A percentile compares a stretch with the other conserved stretches of the same genome.
Conservation (phyloP, 2,113 vertebrate species). For the Gopherus flavomarginatus region DNA sequence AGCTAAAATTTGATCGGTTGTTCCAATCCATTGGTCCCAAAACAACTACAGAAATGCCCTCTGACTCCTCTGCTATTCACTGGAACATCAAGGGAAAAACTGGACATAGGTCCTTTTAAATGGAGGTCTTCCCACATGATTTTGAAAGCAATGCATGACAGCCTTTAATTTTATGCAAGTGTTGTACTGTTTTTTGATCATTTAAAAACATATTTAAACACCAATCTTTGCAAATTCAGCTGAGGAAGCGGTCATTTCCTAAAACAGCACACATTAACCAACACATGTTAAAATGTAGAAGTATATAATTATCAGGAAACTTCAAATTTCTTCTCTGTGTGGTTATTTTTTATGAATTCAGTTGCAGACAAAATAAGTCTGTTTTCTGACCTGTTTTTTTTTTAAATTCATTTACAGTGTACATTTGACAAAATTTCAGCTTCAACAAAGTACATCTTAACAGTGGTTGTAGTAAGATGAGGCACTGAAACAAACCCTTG, state of each 20-base stretch:
- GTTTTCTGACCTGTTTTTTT: neutral
- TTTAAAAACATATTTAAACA: conserved; percentile 20
- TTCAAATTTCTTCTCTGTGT: neutral
- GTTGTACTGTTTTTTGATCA: neutral
- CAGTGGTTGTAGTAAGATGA: neutral
- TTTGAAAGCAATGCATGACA: neutral
- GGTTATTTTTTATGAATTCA: neutral
- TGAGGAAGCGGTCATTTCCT: neutral
- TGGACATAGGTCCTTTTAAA: neutral
- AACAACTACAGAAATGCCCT: neutral
- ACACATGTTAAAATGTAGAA: neutral
- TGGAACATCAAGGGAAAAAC: neutral
- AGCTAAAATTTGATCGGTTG: neutral
- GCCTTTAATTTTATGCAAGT: conserved; percentile 33
- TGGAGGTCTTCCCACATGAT: neutral
- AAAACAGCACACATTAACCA: neutral
- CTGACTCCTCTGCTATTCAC: neutral
- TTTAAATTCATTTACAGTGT: neutral
- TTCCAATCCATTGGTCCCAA: neutral
- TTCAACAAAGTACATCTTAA: neutral
- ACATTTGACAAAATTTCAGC: neutral
- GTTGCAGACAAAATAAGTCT: neutral
- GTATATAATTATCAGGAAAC: neutral
- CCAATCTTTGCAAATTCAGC: conserved; percentile 7
- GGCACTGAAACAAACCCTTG: no score